Evolutionary conservation across 2,113 vertebrate species (phyloP).

Genomic region (Poecilia latipinna): DNA sequence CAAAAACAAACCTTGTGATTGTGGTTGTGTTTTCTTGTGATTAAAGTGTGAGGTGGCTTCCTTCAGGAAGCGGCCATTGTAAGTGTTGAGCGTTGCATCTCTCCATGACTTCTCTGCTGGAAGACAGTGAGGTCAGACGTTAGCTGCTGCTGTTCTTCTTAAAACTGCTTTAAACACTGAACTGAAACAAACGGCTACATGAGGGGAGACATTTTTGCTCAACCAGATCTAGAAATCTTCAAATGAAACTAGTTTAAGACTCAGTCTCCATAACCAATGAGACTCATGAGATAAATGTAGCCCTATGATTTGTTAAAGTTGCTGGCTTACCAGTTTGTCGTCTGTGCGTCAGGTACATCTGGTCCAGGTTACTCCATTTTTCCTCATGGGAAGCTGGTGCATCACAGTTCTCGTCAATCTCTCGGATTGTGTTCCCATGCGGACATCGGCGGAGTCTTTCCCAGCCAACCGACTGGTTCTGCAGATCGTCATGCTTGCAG

Average conservation of each 20-base stretch:
- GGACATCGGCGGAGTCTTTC: slow-evolving; percentile 38
- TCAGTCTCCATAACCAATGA: neutral
- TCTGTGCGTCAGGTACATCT: slow-evolving; percentile 25
- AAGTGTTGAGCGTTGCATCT: slow-evolving; percentile 8
- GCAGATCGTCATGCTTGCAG: slow-evolving; percentile 38
- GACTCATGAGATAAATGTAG: neutral
- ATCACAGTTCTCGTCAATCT: slow-evolving; percentile 57
- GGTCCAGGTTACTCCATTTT: slow-evolving; percentile 48
- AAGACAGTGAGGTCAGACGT: neutral
- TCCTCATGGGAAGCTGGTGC: slow-evolving; percentile 15
- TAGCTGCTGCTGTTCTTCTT: too few species aligned
- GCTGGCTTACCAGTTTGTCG: slow-evolving; percentile 59
- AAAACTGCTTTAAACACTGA: neutral
- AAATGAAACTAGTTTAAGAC: neutral
- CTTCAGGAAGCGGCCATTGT: slow-evolving; percentile 38
- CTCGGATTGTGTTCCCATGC: slow-evolving; percentile 43
- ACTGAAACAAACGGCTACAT: neutral
- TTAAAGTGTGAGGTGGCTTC: slow-evolving; percentile 56
- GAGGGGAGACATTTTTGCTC: neutral
- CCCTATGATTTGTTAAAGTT: neutral
- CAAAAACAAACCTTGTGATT: slow-evolving; percentile 9
- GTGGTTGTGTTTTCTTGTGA: slow-evolving; percentile 63
- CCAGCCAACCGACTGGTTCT: slow-evolving; percentile 9
- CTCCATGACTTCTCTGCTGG: slow-evolving; percentile 62
- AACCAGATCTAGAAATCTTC: neutral